Percentiles rank a stretch among this genome's conserved stretches.
Evolutionary conservation across 2,888 invertebrate genomes (phyloP).

Genomic region (Chloroclystis v-ata): DNA sequence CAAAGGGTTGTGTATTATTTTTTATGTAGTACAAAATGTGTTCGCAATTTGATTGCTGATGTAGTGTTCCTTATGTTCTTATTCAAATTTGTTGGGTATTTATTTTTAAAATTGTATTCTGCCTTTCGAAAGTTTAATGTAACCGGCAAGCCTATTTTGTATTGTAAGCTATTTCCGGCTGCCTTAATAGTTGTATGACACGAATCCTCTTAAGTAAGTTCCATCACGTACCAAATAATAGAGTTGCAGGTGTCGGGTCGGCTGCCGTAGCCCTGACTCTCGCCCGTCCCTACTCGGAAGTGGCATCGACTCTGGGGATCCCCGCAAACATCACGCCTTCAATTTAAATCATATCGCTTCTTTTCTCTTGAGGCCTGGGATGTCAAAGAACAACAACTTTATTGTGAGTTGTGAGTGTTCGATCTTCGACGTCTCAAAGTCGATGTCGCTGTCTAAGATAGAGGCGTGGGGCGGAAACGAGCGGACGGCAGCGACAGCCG

Average conservation of each 20-base stretch:
- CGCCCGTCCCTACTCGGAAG: background rate
- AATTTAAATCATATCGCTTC: background rate
- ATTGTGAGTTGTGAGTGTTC: background rate
- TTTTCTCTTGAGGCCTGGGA: no score
- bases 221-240: slow-evolving; percentile 72
- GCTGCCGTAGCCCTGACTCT: slow-evolving; percentile 4
- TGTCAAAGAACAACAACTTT: background rate
- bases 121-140: slow-evolving; percentile 47
- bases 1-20: slow-evolving; percentile 79
- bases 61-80: slow-evolving; percentile 75
- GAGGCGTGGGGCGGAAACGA: background rate
- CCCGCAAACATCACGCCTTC: background rate
- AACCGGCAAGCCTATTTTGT: slow-evolving; percentile 58
- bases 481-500: slow-evolving; percentile 11
- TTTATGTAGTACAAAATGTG: slow-evolving; percentile 78
- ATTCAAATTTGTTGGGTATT: slow-evolving; percentile 69
- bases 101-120: slow-evolving; percentile 68
- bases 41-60: slow-evolving; percentile 78
- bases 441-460: no score
- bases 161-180: slow-evolving; percentile 59
- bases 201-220: slow-evolving; percentile 51
- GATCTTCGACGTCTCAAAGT: background rate
- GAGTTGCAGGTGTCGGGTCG: slow-evolving; percentile 42
- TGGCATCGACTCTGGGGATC: background rate
- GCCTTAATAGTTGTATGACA: slow-evolving; percentile 66